A percentile compares a stretch with the other conserved stretches of the same genome.
phyloP scores from a whole-genome alignment of 2,888 invertebrate genomes.

The Metalampra italica region DNA sequence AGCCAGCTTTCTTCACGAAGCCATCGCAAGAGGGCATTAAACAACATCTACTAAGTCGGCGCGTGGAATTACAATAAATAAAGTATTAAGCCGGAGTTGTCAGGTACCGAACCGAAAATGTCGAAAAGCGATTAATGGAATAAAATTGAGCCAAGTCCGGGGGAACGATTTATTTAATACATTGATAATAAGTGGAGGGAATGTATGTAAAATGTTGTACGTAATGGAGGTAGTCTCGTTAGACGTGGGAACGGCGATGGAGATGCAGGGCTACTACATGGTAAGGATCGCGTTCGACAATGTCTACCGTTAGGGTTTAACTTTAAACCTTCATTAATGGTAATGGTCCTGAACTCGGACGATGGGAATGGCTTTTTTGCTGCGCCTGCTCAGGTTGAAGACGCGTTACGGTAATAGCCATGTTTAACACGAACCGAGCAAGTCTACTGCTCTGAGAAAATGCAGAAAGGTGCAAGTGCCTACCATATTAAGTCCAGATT shows the following conservation, averaged over 20 bases:
- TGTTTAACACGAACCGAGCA: conserved; percentile 39
- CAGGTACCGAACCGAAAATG: conserved; percentile 56
- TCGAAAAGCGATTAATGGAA: conserved; percentile 69
- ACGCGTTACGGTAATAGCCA: conserved; percentile 49
- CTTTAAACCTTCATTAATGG: conserved; percentile 66
- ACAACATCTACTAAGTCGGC: conserved; percentile 63
- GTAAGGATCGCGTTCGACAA: conserved; percentile 57
- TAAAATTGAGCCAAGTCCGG: conserved; percentile 63
- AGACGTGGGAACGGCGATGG: conserved; percentile 67
- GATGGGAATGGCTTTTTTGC: conserved; percentile 67
- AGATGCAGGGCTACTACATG: conserved; percentile 48
- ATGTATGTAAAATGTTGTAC: conserved; percentile 68
- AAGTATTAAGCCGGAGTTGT: conserved; percentile 63
- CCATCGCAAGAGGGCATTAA: conserved; percentile 64
- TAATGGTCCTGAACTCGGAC: conserved; percentile 60
- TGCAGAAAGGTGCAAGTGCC: conserved; percentile 19
- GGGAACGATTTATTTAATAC: conserved; percentile 72
- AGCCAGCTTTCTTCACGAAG: conserved; percentile 70
- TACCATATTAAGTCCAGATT: neutral
- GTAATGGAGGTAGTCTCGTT: conserved; percentile 74
- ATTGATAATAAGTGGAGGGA: conserved; percentile 70
- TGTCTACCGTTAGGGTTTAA: conserved; percentile 69
- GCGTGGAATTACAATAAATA: conserved; percentile 68
- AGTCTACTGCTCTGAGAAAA: conserved; percentile 20
- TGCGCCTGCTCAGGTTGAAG: conserved; percentile 31